These are phyloP conservation scores for Lepidothrix coronata DNA, from an alignment of 2,113 vertebrate species.

Conservation along the genomic window DNA sequence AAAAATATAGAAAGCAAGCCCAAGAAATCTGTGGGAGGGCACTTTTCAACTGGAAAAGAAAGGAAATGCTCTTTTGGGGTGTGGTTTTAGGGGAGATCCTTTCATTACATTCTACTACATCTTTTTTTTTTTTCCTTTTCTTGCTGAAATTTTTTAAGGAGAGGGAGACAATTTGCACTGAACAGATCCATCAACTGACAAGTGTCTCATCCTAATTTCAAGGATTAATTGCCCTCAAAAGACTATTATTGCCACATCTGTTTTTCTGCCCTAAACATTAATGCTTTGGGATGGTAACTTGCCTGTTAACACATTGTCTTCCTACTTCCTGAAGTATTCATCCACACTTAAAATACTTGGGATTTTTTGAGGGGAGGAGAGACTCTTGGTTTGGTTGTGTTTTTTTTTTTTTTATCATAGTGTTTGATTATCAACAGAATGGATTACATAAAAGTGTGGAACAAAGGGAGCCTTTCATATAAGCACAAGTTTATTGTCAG, in stretches of 20 bases:
- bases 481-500: not conserved
- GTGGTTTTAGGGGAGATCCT: not conserved
- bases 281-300: not conserved
- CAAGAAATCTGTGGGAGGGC: not conserved
- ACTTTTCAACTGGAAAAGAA: not conserved
- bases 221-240: not conserved
- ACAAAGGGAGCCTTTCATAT: not conserved
- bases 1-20: not conserved
- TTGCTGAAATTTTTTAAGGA: not conserved
- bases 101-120: not conserved
- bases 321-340: conserved; percentile 10
- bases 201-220: not conserved
- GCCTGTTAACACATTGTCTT: not conserved
- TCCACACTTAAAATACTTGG: conserved; percentile 11
- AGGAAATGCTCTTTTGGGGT: not conserved
- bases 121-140: not conserved
- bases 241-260: not conserved
- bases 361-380: conserved; percentile 16
- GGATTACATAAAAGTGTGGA: not conserved
- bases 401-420: not conserved
- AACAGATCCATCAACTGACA: not conserved
- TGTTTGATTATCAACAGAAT: not conserved
- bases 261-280: conserved; percentile 9
- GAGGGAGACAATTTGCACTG: not conserved
- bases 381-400: not conserved